Base-by-base conservation (phyloP, 2,113 vertebrate species). In the Sturnira hondurensis region DNA sequence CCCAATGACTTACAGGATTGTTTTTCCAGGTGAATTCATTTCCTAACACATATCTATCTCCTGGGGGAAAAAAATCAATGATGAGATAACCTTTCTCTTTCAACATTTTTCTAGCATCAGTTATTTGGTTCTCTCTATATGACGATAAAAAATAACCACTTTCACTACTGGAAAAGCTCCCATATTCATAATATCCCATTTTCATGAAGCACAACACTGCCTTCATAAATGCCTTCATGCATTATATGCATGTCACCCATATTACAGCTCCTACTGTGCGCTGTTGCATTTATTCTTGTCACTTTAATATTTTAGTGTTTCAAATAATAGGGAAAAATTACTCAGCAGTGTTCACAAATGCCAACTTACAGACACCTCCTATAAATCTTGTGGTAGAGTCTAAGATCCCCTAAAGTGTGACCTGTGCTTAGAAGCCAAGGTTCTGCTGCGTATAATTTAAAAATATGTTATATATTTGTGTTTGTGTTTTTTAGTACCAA, bases 121-220 rank as follows among this genome's bases (percentile, higher is more conserved):
- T 96, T 80, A 89, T 43, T 86, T 28, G 80, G n/a, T 70, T 85
- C 77, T 90, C 52, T 70, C 52, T 20, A 84, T 86, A 89, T 20
- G 97, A 95, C 74, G 89, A 93, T 97, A 61, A 93, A 96, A 63
- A 97, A 31, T 17, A 67, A 92, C 15, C 65, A 58, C 50, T 92
- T 89, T 95, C 77, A 65, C 36, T 52, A 85, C 89, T 89, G 88
- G 82, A 67, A 93, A 26, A 19, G 26, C 9, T 81, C 1, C 2
- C 89, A 13, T 93, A 93, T 65, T 97, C 54, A 82, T 28, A 93
- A 19, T 43, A 45, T 19, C 70, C 17, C 26, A 17, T 91, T 93
- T 88, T 67, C 45, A 76, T 17, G 36, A 82, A 84, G 6, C 24
- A 61, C 61, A 17, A 56, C 17, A 7, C 38, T 86, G 24, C 54